These are phyloP conservation scores for Drosophila pandora DNA, from an alignment of 1,140 invertebrate genomes.

Conservation along the genomic window DNA sequence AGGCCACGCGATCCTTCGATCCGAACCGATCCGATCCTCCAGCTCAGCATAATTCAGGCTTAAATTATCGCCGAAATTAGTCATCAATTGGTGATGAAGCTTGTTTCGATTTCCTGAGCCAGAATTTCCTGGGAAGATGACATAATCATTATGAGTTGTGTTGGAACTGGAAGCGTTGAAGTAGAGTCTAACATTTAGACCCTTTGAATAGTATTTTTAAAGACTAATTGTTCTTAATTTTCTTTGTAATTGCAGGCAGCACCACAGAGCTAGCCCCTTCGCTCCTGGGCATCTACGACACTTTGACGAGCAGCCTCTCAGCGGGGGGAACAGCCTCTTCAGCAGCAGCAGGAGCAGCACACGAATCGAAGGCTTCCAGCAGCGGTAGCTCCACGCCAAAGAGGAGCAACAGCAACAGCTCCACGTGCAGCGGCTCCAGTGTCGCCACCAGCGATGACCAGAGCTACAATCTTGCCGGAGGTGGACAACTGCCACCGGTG, in stretches of 20 bases:
- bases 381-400: constrained; percentile 67
- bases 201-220: neutral
- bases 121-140: neutral
- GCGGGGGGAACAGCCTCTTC: constrained; percentile 24
- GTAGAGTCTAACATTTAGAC: neutral
- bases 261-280: constrained; percentile 86
- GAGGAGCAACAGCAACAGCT: constrained; percentile 56
- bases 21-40: neutral
- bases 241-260: constrained; percentile 84
- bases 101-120: neutral
- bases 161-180: neutral
- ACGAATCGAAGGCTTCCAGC: constrained; percentile 37
- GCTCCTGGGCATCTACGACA: constrained; percentile 86
- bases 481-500: constrained; percentile 30
- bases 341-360: neutral
- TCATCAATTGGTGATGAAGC: constrained; percentile 6
- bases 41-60: neutral
- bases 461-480: constrained; percentile 49
- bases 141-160: neutral
- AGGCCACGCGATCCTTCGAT: constrained; percentile 7
- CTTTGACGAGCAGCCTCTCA: constrained; percentile 66
- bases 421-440: constrained; percentile 27
- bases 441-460: constrained; percentile 64
- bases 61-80: constrained; percentile 15
- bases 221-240: neutral